Evolutionary conservation across 1,140 invertebrate species (phyloP).

Genomic region (Orius insidiosus): DNA sequence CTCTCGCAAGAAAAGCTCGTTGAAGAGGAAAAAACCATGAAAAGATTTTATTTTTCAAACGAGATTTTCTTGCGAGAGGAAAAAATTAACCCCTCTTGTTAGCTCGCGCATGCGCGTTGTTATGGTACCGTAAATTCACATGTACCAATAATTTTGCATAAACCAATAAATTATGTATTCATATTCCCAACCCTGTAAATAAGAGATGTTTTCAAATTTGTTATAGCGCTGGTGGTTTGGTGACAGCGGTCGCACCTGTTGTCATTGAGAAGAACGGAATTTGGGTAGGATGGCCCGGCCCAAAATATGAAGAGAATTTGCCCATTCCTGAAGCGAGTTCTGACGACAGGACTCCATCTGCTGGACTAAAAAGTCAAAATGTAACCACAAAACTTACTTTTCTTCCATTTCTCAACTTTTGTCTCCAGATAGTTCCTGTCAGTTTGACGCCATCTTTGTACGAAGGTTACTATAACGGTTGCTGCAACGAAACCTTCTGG

Average conservation of each 20-base stretch:
- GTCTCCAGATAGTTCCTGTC: conserved; percentile 55
- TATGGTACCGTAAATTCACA: no score
- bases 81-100: no score
- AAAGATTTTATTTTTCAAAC: neutral
- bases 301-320: conserved; percentile 48
- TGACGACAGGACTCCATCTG: conserved; percentile 64
- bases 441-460: conserved; percentile 54
- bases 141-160: no score
- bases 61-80: no score
- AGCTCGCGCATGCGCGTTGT: no score
- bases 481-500: conserved; percentile 84
- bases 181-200: no score
- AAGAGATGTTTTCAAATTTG: conserved; percentile 10
- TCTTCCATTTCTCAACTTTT: no score
- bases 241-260: conserved; percentile 77
- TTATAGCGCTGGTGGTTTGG: conserved; percentile 64
- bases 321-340: conserved; percentile 71
- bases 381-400: no score
- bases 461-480: conserved; percentile 78
- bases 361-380: conserved; percentile 62
- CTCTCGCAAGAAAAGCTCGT: no score
- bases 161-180: no score
- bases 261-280: conserved; percentile 65
- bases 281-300: conserved; percentile 82
- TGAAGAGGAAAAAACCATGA: neutral